Conservation (phyloP, 2,797 vertebrate genomes). For the Helicolenus hilgendorfi region DNA sequence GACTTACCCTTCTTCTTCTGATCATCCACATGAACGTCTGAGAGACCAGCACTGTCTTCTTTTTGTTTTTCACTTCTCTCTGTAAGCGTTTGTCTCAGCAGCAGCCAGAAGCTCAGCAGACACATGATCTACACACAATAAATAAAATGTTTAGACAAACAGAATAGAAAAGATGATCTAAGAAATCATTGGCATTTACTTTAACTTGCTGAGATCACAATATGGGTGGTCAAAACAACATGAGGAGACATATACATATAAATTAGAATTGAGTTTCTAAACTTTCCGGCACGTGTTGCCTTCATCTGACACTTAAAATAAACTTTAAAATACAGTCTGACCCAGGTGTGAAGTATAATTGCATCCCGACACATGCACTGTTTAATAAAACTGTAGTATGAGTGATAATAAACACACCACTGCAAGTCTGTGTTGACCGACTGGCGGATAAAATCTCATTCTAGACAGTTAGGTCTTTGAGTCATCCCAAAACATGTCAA, state of each 20-base stretch:
- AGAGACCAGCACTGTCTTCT: conserved; percentile 90
- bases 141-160: conserved; percentile 27
- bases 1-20: conserved; percentile 92
- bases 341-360: conserved; percentile 15
- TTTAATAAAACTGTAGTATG: conserved; percentile 8
- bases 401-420: neutral
- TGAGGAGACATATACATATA: neutral
- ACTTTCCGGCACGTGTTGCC: neutral
- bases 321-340: conserved; percentile 17
- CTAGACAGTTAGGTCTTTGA: conserved; percentile 25
- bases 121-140: conserved; percentile 92
- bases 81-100: conserved; percentile 96
- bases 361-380: neutral
- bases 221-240: neutral
- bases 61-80: conserved; percentile 92
- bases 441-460: conserved; percentile 10
- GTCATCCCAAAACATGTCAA: conserved; percentile 36
- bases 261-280: conserved; percentile 27
- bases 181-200: conserved; percentile 31
- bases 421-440: neutral
- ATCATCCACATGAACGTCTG: conserved; percentile 93
- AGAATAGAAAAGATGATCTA: neutral
- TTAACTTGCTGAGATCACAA: neutral
- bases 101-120: conserved; percentile 97
- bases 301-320: conserved; percentile 17